Percentiles rank a stretch among this genome's conserved stretches.
Evolutionary conservation across 1,140 invertebrate genomes (phyloP).

Genomic region (Ostrea denselamellosa): DNA sequence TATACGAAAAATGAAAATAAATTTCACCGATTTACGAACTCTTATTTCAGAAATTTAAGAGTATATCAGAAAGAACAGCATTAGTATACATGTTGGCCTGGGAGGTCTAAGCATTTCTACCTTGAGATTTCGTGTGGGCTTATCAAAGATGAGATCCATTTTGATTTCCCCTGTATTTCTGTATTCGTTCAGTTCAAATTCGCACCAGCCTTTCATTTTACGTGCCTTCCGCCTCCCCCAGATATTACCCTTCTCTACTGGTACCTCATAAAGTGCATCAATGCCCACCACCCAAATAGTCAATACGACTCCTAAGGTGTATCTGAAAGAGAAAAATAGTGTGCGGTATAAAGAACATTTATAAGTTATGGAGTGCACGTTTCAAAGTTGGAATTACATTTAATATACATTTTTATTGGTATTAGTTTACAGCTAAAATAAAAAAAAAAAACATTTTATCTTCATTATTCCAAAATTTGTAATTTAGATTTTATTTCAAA

Average conservation of each 20-base stretch:
- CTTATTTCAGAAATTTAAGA: too few species aligned
- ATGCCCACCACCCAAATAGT: neutral
- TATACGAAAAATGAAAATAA: too few species aligned
- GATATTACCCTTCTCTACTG: neutral
- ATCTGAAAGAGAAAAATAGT: neutral
- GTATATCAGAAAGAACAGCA: too few species aligned
- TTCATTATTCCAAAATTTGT: too few species aligned
- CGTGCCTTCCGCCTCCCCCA: neutral
- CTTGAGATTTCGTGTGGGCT: neutral
- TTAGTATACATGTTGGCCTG: too few species aligned
- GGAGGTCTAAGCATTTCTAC: neutral
- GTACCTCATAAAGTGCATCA: neutral
- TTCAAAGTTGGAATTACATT: too few species aligned
- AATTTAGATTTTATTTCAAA: too few species aligned
- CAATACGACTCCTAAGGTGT: neutral
- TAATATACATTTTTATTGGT: too few species aligned
- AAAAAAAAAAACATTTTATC: too few species aligned
- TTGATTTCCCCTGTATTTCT: neutral
- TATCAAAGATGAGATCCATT: neutral
- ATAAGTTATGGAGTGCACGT: neutral
- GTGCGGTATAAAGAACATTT: neutral
- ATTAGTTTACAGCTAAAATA: too few species aligned
- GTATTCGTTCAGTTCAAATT: neutral
- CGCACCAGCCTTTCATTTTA: neutral
- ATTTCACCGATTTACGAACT: too few species aligned